Evolutionary conservation across 1,140 invertebrate genomes (phyloP), one percentile per base, ranked within the genome.

Genomic region (Drosophila saltans): DNA sequence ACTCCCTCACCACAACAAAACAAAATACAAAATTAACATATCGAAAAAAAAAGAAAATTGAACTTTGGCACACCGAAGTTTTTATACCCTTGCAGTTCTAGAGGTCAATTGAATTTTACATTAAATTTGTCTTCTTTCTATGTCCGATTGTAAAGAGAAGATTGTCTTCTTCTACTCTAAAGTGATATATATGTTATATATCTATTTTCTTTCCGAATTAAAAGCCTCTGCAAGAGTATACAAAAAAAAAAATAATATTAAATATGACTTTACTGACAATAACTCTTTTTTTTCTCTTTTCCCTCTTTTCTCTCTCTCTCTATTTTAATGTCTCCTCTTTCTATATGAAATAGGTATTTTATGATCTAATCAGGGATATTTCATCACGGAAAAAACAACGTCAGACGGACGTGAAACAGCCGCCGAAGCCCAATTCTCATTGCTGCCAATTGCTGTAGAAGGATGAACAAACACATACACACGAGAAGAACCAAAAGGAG

Each of bases 291-390:
- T 41, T 10, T 60, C 11, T 11, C 3, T 60, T 60, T 4, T 11
- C 3, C 40, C 30, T 60, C 3, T 43, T 16, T n/a, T n/a, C n/a
- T 61, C 36, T 36, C 36, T 43, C 59, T 61, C 6, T 55, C 7
- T n/a, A 6, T 39, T 8, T 66, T 41, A 48, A 5, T 68, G 26
- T 59, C n/a, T 55, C 2, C 2, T 62, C 24, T 57, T 1, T 28
- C 30, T 61, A 9, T 57, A 45, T 58, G 68, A 3, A 70, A 28
- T 66, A 92, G 91, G 89, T 92, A 80, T 92, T 92, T 91, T 92
- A 91, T 80, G 91, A 92, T 92, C 89, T 92, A 75, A 92, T 92
- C 91, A 92, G 90, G 86, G 91, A 92, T 91, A 92, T 92, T 76
- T 92, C 91, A 90, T 88, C 91, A 76, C 91, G 91, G 77, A 92